Evolutionary conservation across 2,888 invertebrate genomes (phyloP).

Genomic region (Chalcis sispes): DNA sequence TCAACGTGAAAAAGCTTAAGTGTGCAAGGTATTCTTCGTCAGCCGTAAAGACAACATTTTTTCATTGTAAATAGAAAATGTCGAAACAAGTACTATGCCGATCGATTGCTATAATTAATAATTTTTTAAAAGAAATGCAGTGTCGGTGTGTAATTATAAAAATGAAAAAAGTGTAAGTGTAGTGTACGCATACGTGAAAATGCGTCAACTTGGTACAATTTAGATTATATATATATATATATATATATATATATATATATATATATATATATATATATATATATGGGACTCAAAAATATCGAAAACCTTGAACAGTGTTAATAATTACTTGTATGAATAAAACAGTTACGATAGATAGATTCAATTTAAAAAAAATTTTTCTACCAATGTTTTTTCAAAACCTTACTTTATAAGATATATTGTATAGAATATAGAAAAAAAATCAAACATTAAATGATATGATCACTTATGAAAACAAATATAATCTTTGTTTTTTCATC

Average conservation of each 20-base stretch:
- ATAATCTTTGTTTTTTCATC: not conserved
- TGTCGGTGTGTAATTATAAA: slow-evolving; percentile 41
- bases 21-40: slow-evolving; percentile 24
- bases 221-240: slow-evolving; percentile 4
- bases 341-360: slow-evolving; percentile 44
- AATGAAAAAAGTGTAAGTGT: slow-evolving; percentile 36
- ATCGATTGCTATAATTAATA: slow-evolving; percentile 23
- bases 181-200: slow-evolving; percentile 13
- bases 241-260: not conserved
- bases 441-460: no score
- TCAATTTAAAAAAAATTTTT: slow-evolving; percentile 24
- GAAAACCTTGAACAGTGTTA: slow-evolving; percentile 35
- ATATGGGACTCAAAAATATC: not conserved
- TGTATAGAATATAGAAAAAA: slow-evolving; percentile 26
- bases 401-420: slow-evolving; percentile 28
- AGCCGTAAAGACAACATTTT: slow-evolving; percentile 9
- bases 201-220: slow-evolving; percentile 11
- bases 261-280: slow-evolving; percentile 1
- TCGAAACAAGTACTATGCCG: slow-evolving; percentile 19
- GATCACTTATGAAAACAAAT: not conserved
- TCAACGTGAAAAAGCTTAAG: no score
- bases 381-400: slow-evolving; percentile 28
- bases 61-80: slow-evolving; percentile 41
- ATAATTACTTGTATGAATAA: slow-evolving; percentile 50
- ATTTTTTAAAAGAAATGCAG: slow-evolving; percentile 24